Conservation (phyloP, 2,797 vertebrate genomes). For the Spinus pinus region DNA sequence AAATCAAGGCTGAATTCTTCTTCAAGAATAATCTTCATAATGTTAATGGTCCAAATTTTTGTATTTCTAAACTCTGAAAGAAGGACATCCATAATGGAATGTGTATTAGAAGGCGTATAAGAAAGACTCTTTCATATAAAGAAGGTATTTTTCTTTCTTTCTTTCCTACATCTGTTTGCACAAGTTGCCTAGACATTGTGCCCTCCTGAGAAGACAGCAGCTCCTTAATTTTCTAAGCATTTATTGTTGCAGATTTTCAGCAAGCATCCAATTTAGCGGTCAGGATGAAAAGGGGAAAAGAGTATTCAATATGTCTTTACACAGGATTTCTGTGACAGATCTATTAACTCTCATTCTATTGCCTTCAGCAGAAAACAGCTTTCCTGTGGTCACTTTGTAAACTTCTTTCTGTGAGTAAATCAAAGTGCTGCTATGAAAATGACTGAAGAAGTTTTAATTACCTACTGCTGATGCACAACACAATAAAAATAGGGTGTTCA, state of each 20-base stretch:
- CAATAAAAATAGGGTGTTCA: neutral
- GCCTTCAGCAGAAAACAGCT: constrained; percentile 1
- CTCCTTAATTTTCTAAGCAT: neutral
- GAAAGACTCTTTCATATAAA: neutral
- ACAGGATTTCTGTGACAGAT: neutral
- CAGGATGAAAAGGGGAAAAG: neutral
- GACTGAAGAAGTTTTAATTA: constrained; percentile 1
- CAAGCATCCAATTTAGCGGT: neutral
- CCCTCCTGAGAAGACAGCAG: neutral
- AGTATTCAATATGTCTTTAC: neutral
- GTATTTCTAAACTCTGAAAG: neutral
- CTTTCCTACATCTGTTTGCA: neutral
- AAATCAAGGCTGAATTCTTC: neutral
- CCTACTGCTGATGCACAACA: neutral
- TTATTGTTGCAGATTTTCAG: neutral
- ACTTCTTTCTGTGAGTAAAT: neutral
- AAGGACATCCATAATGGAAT: neutral
- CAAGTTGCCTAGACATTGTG: neutral
- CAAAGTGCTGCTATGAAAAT: neutral
- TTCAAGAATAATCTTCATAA: neutral
- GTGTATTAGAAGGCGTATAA: neutral
- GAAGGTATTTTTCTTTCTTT: neutral
- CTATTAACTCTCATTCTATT: neutral
- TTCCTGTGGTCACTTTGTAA: neutral
- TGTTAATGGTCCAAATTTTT: neutral